Evolutionary conservation across 2,888 invertebrate species (phyloP), one percentile per base, ranked within the genome.

Genomic region (Creontiades dilutus): DNA sequence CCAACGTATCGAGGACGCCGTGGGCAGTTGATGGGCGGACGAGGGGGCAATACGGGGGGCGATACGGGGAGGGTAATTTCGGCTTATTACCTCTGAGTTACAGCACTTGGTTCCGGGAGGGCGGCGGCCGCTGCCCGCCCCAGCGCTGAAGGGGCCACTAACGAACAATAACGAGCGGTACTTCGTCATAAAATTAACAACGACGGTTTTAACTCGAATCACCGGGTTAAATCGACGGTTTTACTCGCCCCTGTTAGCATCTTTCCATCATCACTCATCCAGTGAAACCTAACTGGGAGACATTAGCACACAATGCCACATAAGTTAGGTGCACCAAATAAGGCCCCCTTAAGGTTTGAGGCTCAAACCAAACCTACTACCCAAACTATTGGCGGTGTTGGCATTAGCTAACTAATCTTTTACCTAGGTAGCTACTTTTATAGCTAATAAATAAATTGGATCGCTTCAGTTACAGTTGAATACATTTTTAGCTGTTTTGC

Each of bases 101-200:
- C 46, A 19, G 78, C 78, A n/a, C 37, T 37, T 76, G 46, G 78
- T 46, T 14, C 76, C 16, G 75, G 12, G 19, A 19, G 75, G 28
- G 28, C 28, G 23, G 28, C 19, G 75, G 75, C 75, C 28, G 9
- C 12, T 76, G 47, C 19, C 52, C 48, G 16, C n/a, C 23, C 19
- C 16, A 12, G 82, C 9, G 2, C 19, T n/a, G 27, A n/a, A 52
- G 82, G 27, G 82, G 48, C 52, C 46, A 52, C 52, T 48, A 48
- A 52, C 82, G 82, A 82, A 82, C 82, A 52, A 48, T 82, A 82
- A 82, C 82, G 82, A 82, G 82, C 27, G 68, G 52, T 19, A 82
- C 82, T 82, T 48, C 55, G 82, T 82, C 82, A 82, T 52, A 82
- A 82, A 82, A 52, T 82, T 81, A 81, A 81, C 81, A 52, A 23